phyloP scores from a whole-genome alignment of 1,140 invertebrate species.

The Samia ricini region DNA sequence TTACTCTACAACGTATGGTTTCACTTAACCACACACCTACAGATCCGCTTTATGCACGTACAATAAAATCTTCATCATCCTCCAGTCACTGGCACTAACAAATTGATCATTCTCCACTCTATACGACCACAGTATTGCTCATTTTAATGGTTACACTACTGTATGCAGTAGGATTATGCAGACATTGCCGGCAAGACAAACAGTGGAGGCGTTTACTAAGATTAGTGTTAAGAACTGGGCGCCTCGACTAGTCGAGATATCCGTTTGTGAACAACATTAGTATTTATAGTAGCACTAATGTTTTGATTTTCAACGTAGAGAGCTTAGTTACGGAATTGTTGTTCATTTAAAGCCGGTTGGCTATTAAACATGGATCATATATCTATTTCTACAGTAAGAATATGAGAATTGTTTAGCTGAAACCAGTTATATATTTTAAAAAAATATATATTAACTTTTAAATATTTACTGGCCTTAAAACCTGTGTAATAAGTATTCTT shows the following conservation, averaged over 20 bases:
- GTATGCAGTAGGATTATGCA: slow-evolving; percentile 57
- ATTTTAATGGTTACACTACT: slow-evolving; percentile 47
- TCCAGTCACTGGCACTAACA: slow-evolving; percentile 42
- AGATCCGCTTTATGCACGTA: slow-evolving; percentile 29
- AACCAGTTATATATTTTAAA: too few relatives aligned
- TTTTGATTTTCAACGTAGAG: slow-evolving; percentile 9
- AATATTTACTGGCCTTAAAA: background rate
- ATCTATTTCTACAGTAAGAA: background rate
- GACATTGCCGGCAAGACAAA: slow-evolving; percentile 65
- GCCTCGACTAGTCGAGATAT: slow-evolving; percentile 50
- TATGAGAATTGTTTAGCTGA: too few relatives aligned
- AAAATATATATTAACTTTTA: too few relatives aligned
- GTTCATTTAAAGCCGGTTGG: background rate
- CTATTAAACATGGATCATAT: background rate
- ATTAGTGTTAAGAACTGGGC: slow-evolving; percentile 51
- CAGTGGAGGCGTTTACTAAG: slow-evolving; percentile 51
- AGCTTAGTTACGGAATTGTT: slow-evolving; percentile 3
- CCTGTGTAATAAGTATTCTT: background rate
- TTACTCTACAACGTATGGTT: slow-evolving; percentile 38
- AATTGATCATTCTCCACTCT: slow-evolving; percentile 51
- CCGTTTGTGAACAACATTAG: slow-evolving; percentile 46
- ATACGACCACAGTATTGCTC: slow-evolving; percentile 39
- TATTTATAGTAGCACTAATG: slow-evolving; percentile 16
- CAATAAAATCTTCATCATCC: slow-evolving; percentile 62
- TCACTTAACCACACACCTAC: slow-evolving; percentile 39